Evolutionary conservation across 1,140 invertebrate genomes (phyloP), one percentile per base, ranked within the genome.

Genomic region (Heliconius eleuchia): DNA sequence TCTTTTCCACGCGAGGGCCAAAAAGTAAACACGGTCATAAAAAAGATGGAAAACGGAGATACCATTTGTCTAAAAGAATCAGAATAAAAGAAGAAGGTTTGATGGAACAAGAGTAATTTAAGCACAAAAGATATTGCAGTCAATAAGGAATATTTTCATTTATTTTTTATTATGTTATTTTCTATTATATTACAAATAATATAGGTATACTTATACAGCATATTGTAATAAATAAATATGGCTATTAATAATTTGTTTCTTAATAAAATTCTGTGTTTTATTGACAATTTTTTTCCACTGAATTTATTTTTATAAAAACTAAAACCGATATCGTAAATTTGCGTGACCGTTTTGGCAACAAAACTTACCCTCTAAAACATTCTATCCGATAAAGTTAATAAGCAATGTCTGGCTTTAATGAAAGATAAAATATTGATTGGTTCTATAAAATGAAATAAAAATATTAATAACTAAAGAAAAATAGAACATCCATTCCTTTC

Each of bases 71-170:
- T 4, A 84, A 81, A 70, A 82, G 50, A 55, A 72, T 85, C 9
- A 82, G 74, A 66, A 80, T 82, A 42, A 46, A 74, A 13, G 74
- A 84, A 52, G 81, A 84, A 18, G 79, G 80, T 19, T 72, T 78
- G 18, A 70, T 27, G 7, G 75, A 82, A 18, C 60, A 66, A 66
- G 60, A 66, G 3, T 30, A 66, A 66, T 66, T 27, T n/a, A 60
- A 60, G 7, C 7, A 66, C 9, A 23, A 11, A 19, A 57, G 2
- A 57, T 57, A 11, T 57, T 46, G 42, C 42, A 46, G 11, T 57
- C 19, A n/a, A 19, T 57, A 11, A 23, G 9, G 2, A 57, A 57
- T n/a, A n/a, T 23, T 8, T 57, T 19, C 8, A 57, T 19, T 19
- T 9, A 8, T 57, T 19, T n/a, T n/a, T 55, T 4, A 46, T 16